Conservation (phyloP, 2,888 invertebrate genomes). For the Chrysolina oricalcia region DNA sequence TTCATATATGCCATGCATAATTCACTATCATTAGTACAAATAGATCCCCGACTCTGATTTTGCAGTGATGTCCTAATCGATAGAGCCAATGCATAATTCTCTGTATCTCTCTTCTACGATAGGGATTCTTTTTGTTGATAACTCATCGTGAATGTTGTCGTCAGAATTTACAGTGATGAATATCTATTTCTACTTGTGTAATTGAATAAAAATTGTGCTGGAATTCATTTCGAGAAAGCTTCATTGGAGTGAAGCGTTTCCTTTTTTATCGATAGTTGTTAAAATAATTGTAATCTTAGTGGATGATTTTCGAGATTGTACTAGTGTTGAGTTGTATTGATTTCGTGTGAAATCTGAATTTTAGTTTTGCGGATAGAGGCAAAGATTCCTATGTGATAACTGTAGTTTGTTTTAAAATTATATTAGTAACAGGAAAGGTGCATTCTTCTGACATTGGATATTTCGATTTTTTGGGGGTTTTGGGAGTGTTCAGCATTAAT, state of each 20-base stretch:
- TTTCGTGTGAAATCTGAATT: slow-evolving; percentile 36
- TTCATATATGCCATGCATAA: not conserved
- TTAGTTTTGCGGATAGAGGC: slow-evolving; percentile 33
- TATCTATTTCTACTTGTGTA: not conserved
- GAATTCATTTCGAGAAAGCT: not conserved
- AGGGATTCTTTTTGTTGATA: too few species aligned
- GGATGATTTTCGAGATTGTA: slow-evolving; percentile 35
- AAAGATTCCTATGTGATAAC: slow-evolving; percentile 29
- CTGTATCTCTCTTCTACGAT: not conserved
- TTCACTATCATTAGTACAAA: not conserved
- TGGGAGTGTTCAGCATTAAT: slow-evolving; percentile 25
- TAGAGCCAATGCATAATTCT: slow-evolving; percentile 2
- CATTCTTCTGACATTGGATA: slow-evolving; percentile 60
- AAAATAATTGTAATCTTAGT: slow-evolving; percentile 9
- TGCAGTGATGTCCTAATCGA: not conserved
- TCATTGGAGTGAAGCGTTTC: not conserved
- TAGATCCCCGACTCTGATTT: not conserved
- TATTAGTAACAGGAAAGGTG: slow-evolving; percentile 53
- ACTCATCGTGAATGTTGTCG: not conserved
- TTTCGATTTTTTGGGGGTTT: slow-evolving; percentile 37
- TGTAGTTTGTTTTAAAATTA: slow-evolving; percentile 29
- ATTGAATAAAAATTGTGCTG: not conserved
- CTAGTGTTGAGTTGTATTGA: slow-evolving; percentile 41
- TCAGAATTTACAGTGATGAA: not conserved
- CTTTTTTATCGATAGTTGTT: slow-evolving; percentile 15